Conservation (phyloP, 2,113 vertebrate genomes). For the Pitta sordida region DNA sequence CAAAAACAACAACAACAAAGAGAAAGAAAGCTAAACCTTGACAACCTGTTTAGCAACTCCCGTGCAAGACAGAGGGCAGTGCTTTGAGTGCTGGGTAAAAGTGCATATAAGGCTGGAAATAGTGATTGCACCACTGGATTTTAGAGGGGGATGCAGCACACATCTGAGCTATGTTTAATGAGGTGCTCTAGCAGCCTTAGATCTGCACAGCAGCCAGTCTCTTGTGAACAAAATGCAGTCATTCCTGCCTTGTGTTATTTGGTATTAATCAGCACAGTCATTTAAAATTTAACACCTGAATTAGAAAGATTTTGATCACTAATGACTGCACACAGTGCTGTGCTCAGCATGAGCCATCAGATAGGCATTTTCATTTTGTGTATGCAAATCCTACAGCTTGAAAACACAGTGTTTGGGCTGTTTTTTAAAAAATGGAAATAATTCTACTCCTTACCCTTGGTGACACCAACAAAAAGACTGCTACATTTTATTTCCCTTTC, state of each 20-base stretch:
- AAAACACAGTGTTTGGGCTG: background rate
- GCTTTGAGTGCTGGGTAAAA: background rate
- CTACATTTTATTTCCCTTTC: background rate
- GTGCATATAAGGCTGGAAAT: background rate
- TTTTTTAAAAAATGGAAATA: background rate
- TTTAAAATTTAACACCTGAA: constrained; percentile 57
- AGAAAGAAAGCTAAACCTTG: background rate
- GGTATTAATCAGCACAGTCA: constrained; percentile 10
- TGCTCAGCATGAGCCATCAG: constrained; percentile 29
- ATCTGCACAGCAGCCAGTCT: background rate
- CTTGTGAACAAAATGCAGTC: background rate
- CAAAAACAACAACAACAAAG: background rate
- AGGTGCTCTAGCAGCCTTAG: background rate
- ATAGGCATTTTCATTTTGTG: constrained; percentile 9
- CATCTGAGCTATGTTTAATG: background rate
- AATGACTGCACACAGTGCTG: background rate
- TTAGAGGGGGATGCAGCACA: background rate
- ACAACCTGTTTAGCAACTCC: background rate
- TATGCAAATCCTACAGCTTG: background rate
- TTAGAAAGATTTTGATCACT: constrained; percentile 52
- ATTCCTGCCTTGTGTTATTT: constrained; percentile 8
- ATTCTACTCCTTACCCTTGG: background rate
- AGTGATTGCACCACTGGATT: background rate
- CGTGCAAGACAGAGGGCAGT: background rate
- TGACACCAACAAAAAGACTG: background rate